phyloP scores from a whole-genome alignment of 2,888 invertebrate genomes.

The Drosophila quinaria region DNA sequence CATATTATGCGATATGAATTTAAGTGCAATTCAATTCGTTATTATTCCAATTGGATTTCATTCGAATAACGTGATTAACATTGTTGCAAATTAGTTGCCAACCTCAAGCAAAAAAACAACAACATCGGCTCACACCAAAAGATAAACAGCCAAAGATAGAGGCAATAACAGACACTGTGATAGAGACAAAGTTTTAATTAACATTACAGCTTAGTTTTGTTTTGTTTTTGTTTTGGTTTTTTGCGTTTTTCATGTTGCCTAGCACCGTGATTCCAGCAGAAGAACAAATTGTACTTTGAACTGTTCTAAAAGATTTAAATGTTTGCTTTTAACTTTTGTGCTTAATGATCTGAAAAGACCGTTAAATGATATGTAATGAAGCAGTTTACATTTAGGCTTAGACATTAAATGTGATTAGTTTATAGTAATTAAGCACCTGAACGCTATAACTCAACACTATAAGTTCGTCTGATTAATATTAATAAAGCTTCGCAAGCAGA shows the following conservation, averaged over 20 bases:
- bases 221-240: neutral
- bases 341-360: constrained; percentile 32
- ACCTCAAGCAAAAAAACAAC: constrained; percentile 27
- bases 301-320: constrained; percentile 2
- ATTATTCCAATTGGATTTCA: constrained; percentile 47
- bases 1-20: constrained; percentile 67
- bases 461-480: neutral
- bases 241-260: constrained; percentile 1
- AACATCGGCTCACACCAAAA: constrained; percentile 6
- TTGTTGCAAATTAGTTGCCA: constrained; percentile 66
- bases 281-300: constrained; percentile 26
- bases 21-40: constrained; percentile 50
- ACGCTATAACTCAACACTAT: neutral
- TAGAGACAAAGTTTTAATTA: constrained; percentile 68
- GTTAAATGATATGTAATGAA: constrained; percentile 24
- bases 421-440: constrained; percentile 9
- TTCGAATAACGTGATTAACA: constrained; percentile 69
- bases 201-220: constrained; percentile 61
- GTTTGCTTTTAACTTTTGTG: constrained; percentile 10
- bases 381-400: constrained; percentile 4
- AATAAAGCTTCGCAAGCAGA: no score
- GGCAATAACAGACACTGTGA: constrained; percentile 1
- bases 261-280: constrained; percentile 31
- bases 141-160: constrained; percentile 43
- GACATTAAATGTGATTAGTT: neutral